Evolutionary conservation across 2,888 invertebrate genomes (phyloP).

Genomic region (Argyresthia goedartella): DNA sequence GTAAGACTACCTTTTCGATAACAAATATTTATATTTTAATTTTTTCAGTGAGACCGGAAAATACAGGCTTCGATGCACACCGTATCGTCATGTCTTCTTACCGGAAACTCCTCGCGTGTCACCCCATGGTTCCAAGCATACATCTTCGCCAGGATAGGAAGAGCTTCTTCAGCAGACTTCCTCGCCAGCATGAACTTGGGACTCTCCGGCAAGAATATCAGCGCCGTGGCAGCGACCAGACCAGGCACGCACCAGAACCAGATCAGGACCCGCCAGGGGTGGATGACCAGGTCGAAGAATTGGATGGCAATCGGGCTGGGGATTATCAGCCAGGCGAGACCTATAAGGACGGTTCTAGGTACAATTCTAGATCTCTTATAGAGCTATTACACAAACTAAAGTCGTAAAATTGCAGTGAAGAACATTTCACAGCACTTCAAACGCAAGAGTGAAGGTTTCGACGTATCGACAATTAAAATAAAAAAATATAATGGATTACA

Average conservation of each 20-base stretch:
- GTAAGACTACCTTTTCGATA: too few relatives aligned
- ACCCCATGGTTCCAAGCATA: constrained; percentile 55
- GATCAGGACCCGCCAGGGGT: constrained; percentile 83
- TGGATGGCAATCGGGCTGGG: constrained; percentile 66
- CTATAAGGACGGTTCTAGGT: too few relatives aligned
- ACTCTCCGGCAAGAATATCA: constrained; percentile 78
- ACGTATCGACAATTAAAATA: too few relatives aligned
- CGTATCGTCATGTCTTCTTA: constrained; percentile 33
- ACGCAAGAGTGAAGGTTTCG: too few relatives aligned
- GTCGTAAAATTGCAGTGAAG: too few relatives aligned
- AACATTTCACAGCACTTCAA: too few relatives aligned
- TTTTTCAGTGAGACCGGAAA: too few relatives aligned
- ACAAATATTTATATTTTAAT: too few relatives aligned
- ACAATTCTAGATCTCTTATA: too few relatives aligned
- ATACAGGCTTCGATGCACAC: too few relatives aligned
- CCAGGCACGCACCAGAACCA: constrained; percentile 76
- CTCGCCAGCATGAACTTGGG: constrained; percentile 79
- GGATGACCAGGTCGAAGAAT: constrained; percentile 48
- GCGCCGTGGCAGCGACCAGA: constrained; percentile 68
- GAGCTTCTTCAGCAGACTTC: constrained; percentile 70
- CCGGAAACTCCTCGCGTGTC: constrained; percentile 45
- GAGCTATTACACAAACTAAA: too few relatives aligned
- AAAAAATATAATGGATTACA: too few relatives aligned
- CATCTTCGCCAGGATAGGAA: constrained; percentile 73
- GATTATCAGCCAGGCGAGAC: constrained; percentile 77